Base-by-base conservation (phyloP, 2,888 invertebrate genomes). In the Habrosyne pyritoides region DNA sequence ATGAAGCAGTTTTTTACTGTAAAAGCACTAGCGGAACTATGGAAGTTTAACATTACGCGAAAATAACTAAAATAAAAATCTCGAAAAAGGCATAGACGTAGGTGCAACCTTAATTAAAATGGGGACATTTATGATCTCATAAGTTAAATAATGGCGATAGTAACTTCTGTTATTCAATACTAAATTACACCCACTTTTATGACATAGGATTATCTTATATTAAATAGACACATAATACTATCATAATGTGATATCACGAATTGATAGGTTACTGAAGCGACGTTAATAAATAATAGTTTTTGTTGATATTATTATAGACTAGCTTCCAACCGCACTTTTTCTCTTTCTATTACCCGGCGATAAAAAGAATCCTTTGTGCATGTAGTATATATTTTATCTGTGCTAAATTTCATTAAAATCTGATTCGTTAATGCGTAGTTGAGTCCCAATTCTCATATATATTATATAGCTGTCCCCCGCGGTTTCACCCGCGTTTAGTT, bases 41-140 rank as follows among this genome's bases (percentile, higher is more conserved):
- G n/a, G n/a, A n/a, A n/a, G n/a, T n/a, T n/a, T n/a, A n/a, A n/a
- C n/a, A n/a, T n/a, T n/a, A n/a, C n/a, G n/a, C n/a, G n/a, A n/a
- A n/a, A 18, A n/a, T 4, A 4, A 8, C 42, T 6, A 8, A 14
- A 36, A 36, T 3, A 1, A 42, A 18, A 18, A 18, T 42, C n/a
- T n/a, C n/a, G n/a, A 42, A 24, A 7, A 24, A 3, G 7, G 4
- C 7, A 24, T 24, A 24, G 3, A 24, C 7, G 24, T 24, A 24
- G 24, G n/a, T n/a, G 10, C 8, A 12, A 48, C 18, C 28, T 28
- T 28, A 18, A 50, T 50, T 28, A 28, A 10, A 10, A 10, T 53
- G 53, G 24, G 10, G n/a, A 72, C 71, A 67, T 77, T 82, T 77
- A 82, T 59, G 74, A 73, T 55, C 67, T 78, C 71, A 79, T 82